These are phyloP conservation scores for Epinotia demarniana DNA, from an alignment of 2,888 invertebrate genomes.

Conservation along the genomic window DNA sequence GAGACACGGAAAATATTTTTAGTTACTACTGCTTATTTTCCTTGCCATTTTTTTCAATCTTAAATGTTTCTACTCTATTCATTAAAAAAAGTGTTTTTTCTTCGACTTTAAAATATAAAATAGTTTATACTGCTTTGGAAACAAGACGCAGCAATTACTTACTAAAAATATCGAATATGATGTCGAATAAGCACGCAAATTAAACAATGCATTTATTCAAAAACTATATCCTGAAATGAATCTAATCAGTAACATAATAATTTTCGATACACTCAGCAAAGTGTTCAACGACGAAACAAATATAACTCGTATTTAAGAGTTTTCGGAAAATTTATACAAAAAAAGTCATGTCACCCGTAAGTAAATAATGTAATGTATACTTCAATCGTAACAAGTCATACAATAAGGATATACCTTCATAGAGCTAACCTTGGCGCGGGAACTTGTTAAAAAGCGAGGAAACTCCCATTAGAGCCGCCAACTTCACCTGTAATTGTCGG, in stretches of 20 bases:
- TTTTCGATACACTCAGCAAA: no score
- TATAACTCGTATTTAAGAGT: neutral
- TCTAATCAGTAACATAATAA: no score
- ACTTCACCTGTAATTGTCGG: conserved; percentile 48
- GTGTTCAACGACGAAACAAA: neutral
- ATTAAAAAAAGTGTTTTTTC: no score
- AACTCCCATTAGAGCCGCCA: conserved; percentile 71
- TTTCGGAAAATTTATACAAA: neutral
- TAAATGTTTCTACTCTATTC: no score
- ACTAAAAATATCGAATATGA: no score
- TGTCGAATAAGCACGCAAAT: no score
- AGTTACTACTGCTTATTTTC: neutral
- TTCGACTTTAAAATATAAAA: neutral
- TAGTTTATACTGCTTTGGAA: no score
- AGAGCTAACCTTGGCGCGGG: conserved; percentile 50
- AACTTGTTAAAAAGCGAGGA: conserved; percentile 78
- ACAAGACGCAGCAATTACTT: no score
- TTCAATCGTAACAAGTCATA: neutral
- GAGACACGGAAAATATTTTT: neutral
- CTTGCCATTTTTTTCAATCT: no score
- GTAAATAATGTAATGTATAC: neutral
- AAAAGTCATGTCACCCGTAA: neutral
- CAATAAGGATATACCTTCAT: conserved; percentile 2
- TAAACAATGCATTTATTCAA: no score
- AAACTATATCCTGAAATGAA: no score